These are phyloP conservation scores for Progne subis DNA, from an alignment of 2,113 vertebrate genomes.

Conservation along the genomic window DNA sequence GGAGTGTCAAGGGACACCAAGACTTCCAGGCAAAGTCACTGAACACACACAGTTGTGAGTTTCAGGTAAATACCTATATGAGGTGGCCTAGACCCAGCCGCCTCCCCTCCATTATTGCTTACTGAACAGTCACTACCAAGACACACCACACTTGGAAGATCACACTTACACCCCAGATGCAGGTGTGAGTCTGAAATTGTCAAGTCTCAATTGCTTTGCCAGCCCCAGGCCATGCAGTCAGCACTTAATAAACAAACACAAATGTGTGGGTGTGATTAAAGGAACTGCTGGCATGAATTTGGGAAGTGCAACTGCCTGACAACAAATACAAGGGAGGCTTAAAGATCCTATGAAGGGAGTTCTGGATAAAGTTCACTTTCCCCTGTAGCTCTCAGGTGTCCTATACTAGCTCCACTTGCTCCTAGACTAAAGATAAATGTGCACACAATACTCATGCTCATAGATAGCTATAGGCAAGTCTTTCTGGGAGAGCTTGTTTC, in stretches of 20 bases:
- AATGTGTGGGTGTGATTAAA: conserved; percentile 53
- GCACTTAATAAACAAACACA: conserved; percentile 47
- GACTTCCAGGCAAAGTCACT: background rate
- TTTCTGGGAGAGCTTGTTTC: background rate
- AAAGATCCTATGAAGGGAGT: background rate
- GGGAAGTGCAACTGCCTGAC: conserved; percentile 39
- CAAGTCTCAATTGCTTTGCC: conserved; percentile 4
- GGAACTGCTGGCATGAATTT: conserved; percentile 39
- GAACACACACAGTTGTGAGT: background rate
- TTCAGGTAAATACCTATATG: background rate
- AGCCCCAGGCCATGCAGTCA: conserved; percentile 9
- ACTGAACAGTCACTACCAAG: background rate
- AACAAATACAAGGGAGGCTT: background rate
- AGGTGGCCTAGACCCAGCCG: background rate
- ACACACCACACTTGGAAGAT: background rate
- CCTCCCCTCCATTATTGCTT: background rate
- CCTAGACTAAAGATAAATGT: background rate
- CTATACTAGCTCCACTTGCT: background rate
- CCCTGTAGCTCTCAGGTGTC: background rate
- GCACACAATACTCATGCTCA: background rate
- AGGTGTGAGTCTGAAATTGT: conserved; percentile 43
- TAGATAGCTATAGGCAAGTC: background rate
- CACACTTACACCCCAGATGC: background rate
- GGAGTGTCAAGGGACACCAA: background rate
- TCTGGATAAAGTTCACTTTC: conserved; percentile 7